Base-by-base conservation (phyloP, 1,140 invertebrate genomes). In the Rhyacophila brunnea region DNA sequence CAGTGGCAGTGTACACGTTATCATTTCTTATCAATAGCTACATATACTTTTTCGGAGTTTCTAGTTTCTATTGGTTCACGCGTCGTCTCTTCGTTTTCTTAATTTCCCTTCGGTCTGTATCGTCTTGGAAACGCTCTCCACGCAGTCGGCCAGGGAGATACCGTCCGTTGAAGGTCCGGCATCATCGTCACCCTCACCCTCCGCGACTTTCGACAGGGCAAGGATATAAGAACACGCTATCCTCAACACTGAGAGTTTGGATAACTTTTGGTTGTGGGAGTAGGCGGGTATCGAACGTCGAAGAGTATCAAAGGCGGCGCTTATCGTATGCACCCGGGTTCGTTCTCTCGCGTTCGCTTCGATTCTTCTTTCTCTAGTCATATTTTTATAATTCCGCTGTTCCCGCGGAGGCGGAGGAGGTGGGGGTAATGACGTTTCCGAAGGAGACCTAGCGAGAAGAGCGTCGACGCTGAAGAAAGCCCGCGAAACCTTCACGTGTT, bases 271-370 rank as follows among this genome's bases (percentile, higher is more conserved):
- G 69, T 92, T 92, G 72, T 93, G 90, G 4, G 92, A 93, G 69
- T 95, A 96, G 0, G 93, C 86, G 0, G 94, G 94, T 10, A 97
- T 87, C 0, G 92, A 82, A 34, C 81, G 81, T 32, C 93, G 81
- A 1, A 97, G 77, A 0, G 90, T 94, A 51, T 97, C 93, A 73
- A 96, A 97, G 0, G 93, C 93, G 0, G 93, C 93, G 69, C 92
- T 95, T 59, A 97, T 96, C 0, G 93, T 96, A 72, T 97, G 94
- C 1, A 97, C 94, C 38, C 94, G 79, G 6, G 93, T 94, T 32
- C 94, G 77, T 73, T 97, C 94, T 1, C 94, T 80, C 0, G 93
- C 94, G 68, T 97, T 97, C 0, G 94, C 94, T 73, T 97, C 93
- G 67, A 96, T 94, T 23, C 93, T 77, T 58, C 93, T 80, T 68